These are phyloP conservation scores for Aphidius gifuensis DNA, from an alignment of 1,140 invertebrate species.

Conservation along the genomic window DNA sequence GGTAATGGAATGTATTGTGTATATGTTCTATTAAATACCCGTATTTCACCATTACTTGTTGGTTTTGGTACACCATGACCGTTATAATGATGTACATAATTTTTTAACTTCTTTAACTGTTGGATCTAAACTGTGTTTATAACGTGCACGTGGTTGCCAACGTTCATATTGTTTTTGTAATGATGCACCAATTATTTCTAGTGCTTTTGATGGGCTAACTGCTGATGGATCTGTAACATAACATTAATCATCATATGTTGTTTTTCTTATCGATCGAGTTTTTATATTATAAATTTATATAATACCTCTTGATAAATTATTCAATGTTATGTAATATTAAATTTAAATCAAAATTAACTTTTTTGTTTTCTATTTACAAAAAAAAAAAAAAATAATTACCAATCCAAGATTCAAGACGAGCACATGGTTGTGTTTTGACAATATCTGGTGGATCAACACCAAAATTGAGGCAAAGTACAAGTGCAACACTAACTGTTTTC, in stretches of 20 bases:
- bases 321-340: background rate
- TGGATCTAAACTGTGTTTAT: conserved; percentile 95
- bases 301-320: background rate
- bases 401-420: conserved; percentile 95
- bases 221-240: conserved; percentile 68
- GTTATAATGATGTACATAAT: conserved; percentile 93
- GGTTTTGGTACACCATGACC: conserved; percentile 99
- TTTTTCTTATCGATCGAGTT: conserved; percentile 11
- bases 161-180: conserved; percentile 96
- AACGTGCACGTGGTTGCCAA: conserved; percentile 95
- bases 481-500: conserved; percentile 98
- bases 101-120: conserved; percentile 98
- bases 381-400: conserved; percentile 58
- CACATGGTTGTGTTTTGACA: conserved; percentile 94
- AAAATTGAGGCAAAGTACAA: conserved; percentile 97
- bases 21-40: conserved; percentile 98
- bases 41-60: conserved; percentile 97
- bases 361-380: background rate
- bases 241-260: conserved; percentile 6
- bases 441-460: conserved; percentile 98
- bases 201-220: conserved; percentile 86
- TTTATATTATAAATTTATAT: conserved; percentile 31
- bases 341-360: background rate
- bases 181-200: conserved; percentile 88
- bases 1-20: conserved; percentile 99